These are phyloP conservation scores for Emydura subglobosa DNA, from an alignment of 2,113 vertebrate genomes.

Conservation along the genomic window DNA sequence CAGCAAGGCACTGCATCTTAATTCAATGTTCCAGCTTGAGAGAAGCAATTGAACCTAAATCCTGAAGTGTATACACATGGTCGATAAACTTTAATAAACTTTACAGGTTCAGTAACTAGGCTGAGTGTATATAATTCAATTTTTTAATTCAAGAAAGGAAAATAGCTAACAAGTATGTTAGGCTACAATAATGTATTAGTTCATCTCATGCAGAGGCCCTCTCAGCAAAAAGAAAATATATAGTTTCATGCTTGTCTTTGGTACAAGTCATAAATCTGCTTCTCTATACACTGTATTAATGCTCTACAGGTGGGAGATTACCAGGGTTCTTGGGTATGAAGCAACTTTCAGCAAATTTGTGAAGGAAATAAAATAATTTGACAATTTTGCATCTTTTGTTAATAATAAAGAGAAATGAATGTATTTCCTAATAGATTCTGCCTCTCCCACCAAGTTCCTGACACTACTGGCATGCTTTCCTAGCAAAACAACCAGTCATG, in stretches of 20 bases:
- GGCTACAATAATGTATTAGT: constrained; percentile 64
- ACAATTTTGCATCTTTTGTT: constrained; percentile 35
- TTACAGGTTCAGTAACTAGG: constrained; percentile 79
- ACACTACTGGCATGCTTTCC: not conserved
- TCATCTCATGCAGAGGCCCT: constrained; percentile 43
- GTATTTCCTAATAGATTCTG: not conserved
- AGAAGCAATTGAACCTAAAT: constrained; percentile 83
- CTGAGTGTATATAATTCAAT: constrained; percentile 82
- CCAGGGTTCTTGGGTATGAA: not conserved
- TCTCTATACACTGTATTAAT: constrained; percentile 44
- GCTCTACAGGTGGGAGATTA: constrained; percentile 52
- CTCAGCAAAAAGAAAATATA: constrained; percentile 38
- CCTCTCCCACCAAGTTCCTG: not conserved
- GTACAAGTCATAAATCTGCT: constrained; percentile 62
- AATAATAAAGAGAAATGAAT: not conserved
- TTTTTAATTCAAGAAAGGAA: constrained; percentile 83
- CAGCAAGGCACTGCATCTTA: constrained; percentile 81
- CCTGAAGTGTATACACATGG: constrained; percentile 83
- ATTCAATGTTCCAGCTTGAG: constrained; percentile 88
- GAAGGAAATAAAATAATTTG: constrained; percentile 52
- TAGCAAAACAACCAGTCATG: not conserved
- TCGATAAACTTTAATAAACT: constrained; percentile 89
- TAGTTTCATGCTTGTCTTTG: constrained; percentile 50
- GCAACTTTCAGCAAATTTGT: constrained; percentile 26
- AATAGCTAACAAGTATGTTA: constrained; percentile 76